Percentiles rank a stretch among this genome's conserved stretches.
Conservation (phyloP, 2,113 vertebrate species). For the Pelodiscus sinensis region DNA sequence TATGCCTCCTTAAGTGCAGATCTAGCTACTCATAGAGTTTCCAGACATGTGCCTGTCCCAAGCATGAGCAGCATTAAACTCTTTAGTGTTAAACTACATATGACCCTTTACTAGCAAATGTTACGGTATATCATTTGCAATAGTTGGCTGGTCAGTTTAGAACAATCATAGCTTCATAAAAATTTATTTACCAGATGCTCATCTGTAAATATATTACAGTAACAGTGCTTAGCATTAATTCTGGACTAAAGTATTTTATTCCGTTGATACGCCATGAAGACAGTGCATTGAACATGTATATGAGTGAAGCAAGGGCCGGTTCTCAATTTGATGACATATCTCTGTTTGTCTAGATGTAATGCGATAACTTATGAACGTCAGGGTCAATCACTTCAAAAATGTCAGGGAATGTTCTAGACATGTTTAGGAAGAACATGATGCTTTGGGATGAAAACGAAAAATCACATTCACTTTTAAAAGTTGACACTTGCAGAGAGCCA, state of each 20-base stretch:
- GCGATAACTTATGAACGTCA: fast-evolving
- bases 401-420: not conserved
- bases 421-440: not conserved
- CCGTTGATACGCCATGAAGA: not conserved
- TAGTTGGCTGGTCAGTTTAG: not conserved
- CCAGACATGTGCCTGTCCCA: not conserved
- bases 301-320: not conserved
- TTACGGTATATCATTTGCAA: not conserved
- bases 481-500: not conserved
- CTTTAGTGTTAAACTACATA: fast-evolving
- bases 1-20: not conserved
- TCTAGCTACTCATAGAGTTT: not conserved
- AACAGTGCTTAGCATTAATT: not conserved
- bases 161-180: not conserved
- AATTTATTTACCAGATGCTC: not conserved
- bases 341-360: fast-evolving
- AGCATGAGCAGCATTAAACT: not conserved
- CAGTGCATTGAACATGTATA: not conserved
- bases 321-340: not conserved
- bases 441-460: not conserved
- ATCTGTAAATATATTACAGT: not conserved
- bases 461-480: not conserved
- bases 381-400: not conserved
- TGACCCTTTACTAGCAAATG: not conserved
- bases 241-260: not conserved